Base-by-base conservation (phyloP, 1,140 invertebrate species). In the Lysiphlebus fabarum region DNA sequence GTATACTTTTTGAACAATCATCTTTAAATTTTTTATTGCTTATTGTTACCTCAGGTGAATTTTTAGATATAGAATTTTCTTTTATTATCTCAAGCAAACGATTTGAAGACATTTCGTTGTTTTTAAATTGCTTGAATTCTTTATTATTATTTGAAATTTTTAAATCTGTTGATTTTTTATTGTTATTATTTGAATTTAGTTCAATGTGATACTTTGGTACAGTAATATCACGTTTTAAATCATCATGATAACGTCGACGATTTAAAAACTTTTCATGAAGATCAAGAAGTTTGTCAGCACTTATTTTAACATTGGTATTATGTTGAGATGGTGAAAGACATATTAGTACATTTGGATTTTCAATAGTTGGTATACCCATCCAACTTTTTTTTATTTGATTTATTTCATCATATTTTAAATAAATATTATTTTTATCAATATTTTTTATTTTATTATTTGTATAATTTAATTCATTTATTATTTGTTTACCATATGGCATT, bases 271-370 rank as follows among this genome's bases (percentile, higher is more conserved):
- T 90, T 42, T 79, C 80, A 65, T 90, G 87, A 41, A 86, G 81
- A 63, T 89, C 86, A 10, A 88, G 72, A 42, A 89, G 72, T 58
- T 84, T 82, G 64, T 84, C 84, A 0, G 80, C 81, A 38, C 72
- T 78, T 1, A 79, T 67, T 10, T 79, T 70, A 6, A 74, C 73
- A 50, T 79, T 77, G 14, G 75, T 80, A 49, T 81, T 77, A 65
- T 85, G 85, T 67, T 90, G 88, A 1, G 84, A 85, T 0, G 89
- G 89, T 0, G 88, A 90, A 8, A 90, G 74, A 69, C 86, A 90
- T 0, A 89, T 77, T 37, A 89, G 73, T 2, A 87, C 38, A 54
- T 78, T 78, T 0, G 85, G 83, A 68, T 89, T 84, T 34, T 75
- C 72, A 43, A 78, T 71, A 0, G 83, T 83, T n/a, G 83, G 81